Conservation (phyloP, 2,113 vertebrate genomes). For the Edolisoma coerulescens region DNA sequence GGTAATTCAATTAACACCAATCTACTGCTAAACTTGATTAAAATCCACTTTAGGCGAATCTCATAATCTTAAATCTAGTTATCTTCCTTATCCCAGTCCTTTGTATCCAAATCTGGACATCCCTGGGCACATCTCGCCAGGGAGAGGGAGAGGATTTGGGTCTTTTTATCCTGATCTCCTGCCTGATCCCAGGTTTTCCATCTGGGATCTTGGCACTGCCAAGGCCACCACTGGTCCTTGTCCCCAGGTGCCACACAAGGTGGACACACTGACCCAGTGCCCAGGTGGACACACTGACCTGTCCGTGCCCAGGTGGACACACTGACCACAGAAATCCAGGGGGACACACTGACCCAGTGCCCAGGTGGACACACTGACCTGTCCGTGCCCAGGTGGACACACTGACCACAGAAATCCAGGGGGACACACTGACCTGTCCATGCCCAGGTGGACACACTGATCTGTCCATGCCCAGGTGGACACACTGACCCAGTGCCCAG, state of each 20-base stretch:
- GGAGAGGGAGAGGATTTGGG: not conserved
- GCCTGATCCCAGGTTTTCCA: not conserved
- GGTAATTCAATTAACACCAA: not conserved
- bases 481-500: not conserved
- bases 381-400: not conserved
- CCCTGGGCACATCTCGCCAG: fast-evolving
- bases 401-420: too few species aligned
- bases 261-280: not conserved
- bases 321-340: too few species aligned
- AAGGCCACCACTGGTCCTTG: not conserved
- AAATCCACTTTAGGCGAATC: not conserved
- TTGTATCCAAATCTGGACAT: not conserved
- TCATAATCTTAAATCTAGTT: not conserved
- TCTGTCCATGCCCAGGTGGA: not conserved
- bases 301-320: not conserved
- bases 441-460: not conserved
- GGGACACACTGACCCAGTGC: not conserved
- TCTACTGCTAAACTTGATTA: not conserved
- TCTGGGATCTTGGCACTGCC: fast-evolving
- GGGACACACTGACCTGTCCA: not conserved
- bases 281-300: too few species aligned
- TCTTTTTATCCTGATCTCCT: not conserved
- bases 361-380: not conserved
- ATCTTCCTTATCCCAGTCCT: not conserved
- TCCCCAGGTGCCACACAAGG: not conserved